A percentile compares a stretch with the other conserved stretches of the same genome.
Evolutionary conservation across 30 jellyfish, hydroid and myxozoan species (phyloP).

Genomic region (Aurelia sp.): DNA sequence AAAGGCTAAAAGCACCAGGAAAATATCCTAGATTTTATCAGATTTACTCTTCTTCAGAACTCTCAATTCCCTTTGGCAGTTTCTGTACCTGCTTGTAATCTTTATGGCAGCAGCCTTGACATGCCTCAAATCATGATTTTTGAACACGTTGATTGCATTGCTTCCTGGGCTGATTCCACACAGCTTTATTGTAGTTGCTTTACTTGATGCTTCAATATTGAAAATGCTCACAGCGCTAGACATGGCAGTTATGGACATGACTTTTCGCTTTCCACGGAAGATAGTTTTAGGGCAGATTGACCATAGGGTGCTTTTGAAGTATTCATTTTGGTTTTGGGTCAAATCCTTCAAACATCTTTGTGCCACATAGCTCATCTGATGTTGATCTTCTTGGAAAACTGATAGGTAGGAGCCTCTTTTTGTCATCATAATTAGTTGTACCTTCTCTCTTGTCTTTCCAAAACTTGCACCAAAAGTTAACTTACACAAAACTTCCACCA

Average conservation of each 20-base stretch:
- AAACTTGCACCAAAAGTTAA: conserved; percentile 35
- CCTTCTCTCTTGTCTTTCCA: conserved; percentile 32
- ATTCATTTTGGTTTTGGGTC: conserved; percentile 69
- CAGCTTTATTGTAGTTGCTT: background rate
- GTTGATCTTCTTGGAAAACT: background rate
- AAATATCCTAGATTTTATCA: background rate
- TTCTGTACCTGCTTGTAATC: background rate
- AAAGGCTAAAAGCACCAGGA: conserved; percentile 20
- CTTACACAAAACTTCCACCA: too few relatives aligned
- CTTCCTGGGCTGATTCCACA: conserved; percentile 23
- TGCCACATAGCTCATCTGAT: conserved; percentile 17
- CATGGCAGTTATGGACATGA: conserved; percentile 6
- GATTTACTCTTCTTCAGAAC: background rate
- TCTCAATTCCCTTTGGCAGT: background rate
- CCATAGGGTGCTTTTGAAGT: conserved; percentile 60
- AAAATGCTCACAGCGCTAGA: background rate
- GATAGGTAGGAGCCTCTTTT: conserved; percentile 38
- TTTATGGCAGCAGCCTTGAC: conserved; percentile 20
- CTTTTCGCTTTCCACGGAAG: conserved; percentile 19
- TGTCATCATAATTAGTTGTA: background rate
- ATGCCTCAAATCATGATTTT: background rate
- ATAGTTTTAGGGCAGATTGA: conserved; percentile 50
- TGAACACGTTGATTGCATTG: background rate
- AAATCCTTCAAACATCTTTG: conserved; percentile 33
- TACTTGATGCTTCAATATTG: conserved; percentile 21